Evolutionary conservation across 1,140 invertebrate genomes (phyloP).

Genomic region (Bombus terrestris): DNA sequence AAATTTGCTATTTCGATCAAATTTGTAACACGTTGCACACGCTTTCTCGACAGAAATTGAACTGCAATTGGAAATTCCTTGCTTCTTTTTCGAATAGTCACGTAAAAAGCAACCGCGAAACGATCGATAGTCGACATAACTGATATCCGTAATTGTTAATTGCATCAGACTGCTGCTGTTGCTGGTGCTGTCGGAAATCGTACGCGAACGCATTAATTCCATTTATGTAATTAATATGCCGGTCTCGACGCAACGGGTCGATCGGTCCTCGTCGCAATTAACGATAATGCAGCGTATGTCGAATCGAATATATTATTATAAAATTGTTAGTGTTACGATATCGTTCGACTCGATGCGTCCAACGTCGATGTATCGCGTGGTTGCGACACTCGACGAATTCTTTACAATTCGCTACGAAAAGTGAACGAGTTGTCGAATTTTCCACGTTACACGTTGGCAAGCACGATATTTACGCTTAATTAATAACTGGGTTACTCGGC

Average conservation of each 20-base stretch:
- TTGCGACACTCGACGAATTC: background rate
- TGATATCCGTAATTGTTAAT: slow-evolving; percentile 32
- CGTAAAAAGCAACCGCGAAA: background rate
- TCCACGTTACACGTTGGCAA: background rate
- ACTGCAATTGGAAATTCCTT: background rate
- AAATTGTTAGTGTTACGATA: slow-evolving; percentile 23
- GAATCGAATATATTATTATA: slow-evolving; percentile 34
- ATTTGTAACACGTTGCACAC: background rate
- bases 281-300: slow-evolving; percentile 36
- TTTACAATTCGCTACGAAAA: too few relatives aligned
- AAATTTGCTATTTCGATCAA: background rate
- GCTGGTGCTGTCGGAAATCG: slow-evolving; percentile 6
- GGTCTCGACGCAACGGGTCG: background rate
- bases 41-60: background rate
- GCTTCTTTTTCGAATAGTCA: too few relatives aligned
- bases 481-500: background rate
- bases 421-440: background rate
- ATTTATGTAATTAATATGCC: slow-evolving; percentile 49
- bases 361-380: background rate
- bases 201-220: slow-evolving; percentile 23
- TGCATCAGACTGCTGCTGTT: background rate
- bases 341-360: background rate
- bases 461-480: background rate
- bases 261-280: slow-evolving; percentile 2
- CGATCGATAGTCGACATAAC: background rate